Conservation (phyloP, 2,113 vertebrate species). For the Pangasianodon gigas region DNA sequence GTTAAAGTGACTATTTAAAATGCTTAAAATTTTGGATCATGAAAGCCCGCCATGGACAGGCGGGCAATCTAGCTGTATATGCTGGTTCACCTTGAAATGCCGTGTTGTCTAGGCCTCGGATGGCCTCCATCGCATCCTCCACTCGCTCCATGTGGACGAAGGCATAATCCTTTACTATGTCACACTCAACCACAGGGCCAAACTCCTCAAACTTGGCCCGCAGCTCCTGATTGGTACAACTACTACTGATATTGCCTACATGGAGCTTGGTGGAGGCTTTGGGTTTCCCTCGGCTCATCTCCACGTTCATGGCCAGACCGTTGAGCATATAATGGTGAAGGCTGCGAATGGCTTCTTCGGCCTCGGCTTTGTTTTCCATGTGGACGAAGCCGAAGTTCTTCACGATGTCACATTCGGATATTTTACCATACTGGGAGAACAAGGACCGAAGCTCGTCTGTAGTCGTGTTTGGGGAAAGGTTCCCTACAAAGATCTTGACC, state of each 20-base stretch:
- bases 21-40: background rate
- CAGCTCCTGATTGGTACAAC: slow-evolving; percentile 91
- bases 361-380: slow-evolving; percentile 87
- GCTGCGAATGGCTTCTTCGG: slow-evolving; percentile 90
- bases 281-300: slow-evolving; percentile 88
- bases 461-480: slow-evolving; percentile 88
- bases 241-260: slow-evolving; percentile 86
- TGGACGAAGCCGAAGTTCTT: slow-evolving; percentile 97
- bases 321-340: slow-evolving; percentile 94
- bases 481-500: slow-evolving; percentile 98
- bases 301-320: slow-evolving; percentile 91
- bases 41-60: slow-evolving; percentile 16
- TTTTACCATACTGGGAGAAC: slow-evolving; percentile 93
- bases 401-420: slow-evolving; percentile 93
- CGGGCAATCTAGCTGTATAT: slow-evolving; percentile 50
- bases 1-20: background rate
- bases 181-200: slow-evolving; percentile 89
- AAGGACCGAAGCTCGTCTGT: slow-evolving; percentile 88
- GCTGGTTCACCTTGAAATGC: slow-evolving; percentile 89
- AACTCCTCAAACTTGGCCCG: slow-evolving; percentile 92
- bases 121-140: slow-evolving; percentile 93
- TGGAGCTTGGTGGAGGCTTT: slow-evolving; percentile 92
- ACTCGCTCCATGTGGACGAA: slow-evolving; percentile 97
- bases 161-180: slow-evolving; percentile 97
- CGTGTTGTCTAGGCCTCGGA: slow-evolving; percentile 89